Evolutionary conservation across 2,797 vertebrate species (phyloP), one percentile per base, ranked within the genome.

Genomic region (Carduelis carduelis): DNA sequence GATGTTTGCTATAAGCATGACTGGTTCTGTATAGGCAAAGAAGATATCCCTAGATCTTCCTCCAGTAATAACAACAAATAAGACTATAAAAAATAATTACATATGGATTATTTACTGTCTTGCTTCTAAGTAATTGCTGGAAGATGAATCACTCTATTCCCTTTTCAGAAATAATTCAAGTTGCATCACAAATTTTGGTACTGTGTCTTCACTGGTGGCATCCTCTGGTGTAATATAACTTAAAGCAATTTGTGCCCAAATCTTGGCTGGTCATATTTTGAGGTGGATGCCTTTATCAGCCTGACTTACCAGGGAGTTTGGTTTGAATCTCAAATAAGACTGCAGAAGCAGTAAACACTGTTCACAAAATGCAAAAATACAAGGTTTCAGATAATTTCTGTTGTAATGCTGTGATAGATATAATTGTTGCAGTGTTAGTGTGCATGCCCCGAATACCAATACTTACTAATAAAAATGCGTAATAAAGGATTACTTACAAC

Each of bases 401-500:
- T 90, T 96, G 70, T 96, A 97, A 96, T 89, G 60, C 83, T 95
- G 63, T 97, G 91, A 93, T 94, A 82, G 52, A 85, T 91, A 93
- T 66, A 86, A 86, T 94, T 91, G 92, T 97, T 95, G 74, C 92
- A 90, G 94, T 97, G 71, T 95, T 96, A 80, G 76, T 96, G 86
- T 98, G 97, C 94, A 96, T 96, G 96, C 65, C 89, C 49, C 85
- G 91, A 87, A 94, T 93, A 94, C 88, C 93, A 96, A 69, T 82
- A 93, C 41, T 84, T 83, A 94, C 17, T 83, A 91, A 93, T 91
- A 80, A 96, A 96, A 95, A 80, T 85, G 49, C 50, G 47, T 83
- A 97, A 93, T 96, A 97, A 97, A 97, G 84, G 65, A 90, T 70
- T 78, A 52, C 94, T 94, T 92, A 72, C 66, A 87, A 71, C 88